Evolutionary conservation across 2,888 invertebrate species (phyloP).

Genomic region (Lissonota sp.): DNA sequence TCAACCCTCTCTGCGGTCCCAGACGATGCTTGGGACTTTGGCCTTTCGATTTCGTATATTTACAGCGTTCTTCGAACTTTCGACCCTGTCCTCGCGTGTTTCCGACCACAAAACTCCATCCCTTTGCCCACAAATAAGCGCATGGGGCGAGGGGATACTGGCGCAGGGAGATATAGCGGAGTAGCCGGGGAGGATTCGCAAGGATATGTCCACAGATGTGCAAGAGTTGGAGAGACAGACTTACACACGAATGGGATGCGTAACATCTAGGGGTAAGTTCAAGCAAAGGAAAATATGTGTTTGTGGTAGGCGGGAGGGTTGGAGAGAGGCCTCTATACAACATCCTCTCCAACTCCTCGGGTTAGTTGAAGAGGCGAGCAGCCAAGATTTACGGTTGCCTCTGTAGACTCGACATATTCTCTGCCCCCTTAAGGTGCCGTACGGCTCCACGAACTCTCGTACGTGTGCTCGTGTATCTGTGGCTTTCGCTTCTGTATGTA

Average conservation of each 20-base stretch:
- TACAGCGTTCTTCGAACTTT: constrained; percentile 55
- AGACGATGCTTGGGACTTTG: too few species aligned
- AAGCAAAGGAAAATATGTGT: constrained; percentile 20
- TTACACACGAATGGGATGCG: constrained; percentile 18
- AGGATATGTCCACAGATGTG: constrained; percentile 30
- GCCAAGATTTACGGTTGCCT: constrained; percentile 75
- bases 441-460: constrained; percentile 65
- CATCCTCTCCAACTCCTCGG: constrained; percentile 60
- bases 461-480: constrained; percentile 62
- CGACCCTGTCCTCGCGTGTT: constrained; percentile 42
- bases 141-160: constrained; percentile 7
- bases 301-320: constrained; percentile 19
- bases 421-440: constrained; percentile 72
- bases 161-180: constrained; percentile 31
- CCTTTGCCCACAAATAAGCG: too few species aligned
- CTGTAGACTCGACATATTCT: constrained; percentile 76
- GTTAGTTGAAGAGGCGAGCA: constrained; percentile 74
- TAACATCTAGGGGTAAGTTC: constrained; percentile 26
- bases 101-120: constrained; percentile 33
- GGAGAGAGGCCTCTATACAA: constrained; percentile 31
- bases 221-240: constrained; percentile 6
- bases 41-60: constrained; percentile 45
- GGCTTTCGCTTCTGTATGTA: constrained; percentile 70
- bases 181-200: constrained; percentile 27
- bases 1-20: too few species aligned